Percentiles rank a stretch among this genome's conserved stretches.
phyloP scores from a whole-genome alignment of 2,888 invertebrate genomes.

The Xestia rhomboidea region DNA sequence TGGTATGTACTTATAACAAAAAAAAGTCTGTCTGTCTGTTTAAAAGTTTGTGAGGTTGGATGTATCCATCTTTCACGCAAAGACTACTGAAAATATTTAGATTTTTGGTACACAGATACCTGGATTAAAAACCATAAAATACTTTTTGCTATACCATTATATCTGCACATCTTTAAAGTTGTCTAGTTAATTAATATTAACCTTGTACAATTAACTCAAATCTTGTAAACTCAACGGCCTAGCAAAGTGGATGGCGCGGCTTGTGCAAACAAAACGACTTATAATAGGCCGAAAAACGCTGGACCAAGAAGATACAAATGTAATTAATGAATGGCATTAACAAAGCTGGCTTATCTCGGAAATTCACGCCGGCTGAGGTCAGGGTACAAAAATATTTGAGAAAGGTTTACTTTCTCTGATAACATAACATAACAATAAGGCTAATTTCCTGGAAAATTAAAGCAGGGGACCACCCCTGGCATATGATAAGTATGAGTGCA shows the following conservation, averaged over 20 bases:
- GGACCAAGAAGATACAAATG: conserved; percentile 32
- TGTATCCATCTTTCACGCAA: too few relatives aligned
- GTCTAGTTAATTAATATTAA: background rate
- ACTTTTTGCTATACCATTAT: too few relatives aligned
- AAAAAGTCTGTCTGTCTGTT: too few relatives aligned
- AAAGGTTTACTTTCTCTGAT: conserved; percentile 21
- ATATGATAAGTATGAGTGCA: too few relatives aligned
- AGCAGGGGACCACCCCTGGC: background rate
- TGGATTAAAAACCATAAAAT: too few relatives aligned
- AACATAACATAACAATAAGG: background rate
- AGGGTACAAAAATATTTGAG: background rate
- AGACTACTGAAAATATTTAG: too few relatives aligned
- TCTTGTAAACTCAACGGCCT: conserved; percentile 3
- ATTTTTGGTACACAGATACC: too few relatives aligned
- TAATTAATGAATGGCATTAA: conserved; percentile 49
- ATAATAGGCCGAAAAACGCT: conserved; percentile 36
- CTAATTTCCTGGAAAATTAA: background rate
- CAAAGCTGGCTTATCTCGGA: conserved; percentile 36
- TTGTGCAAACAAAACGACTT: conserved; percentile 18
- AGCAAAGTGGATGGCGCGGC: background rate
- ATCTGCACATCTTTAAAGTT: background rate
- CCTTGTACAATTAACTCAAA: conserved; percentile 11
- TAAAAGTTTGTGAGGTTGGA: too few relatives aligned
- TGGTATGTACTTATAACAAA: too few relatives aligned
- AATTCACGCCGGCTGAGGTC: conserved; percentile 40